Percentiles rank a stretch among this genome's conserved stretches.
Conservation (phyloP, 2,113 vertebrate genomes). For the Corythaeola cristata region DNA sequence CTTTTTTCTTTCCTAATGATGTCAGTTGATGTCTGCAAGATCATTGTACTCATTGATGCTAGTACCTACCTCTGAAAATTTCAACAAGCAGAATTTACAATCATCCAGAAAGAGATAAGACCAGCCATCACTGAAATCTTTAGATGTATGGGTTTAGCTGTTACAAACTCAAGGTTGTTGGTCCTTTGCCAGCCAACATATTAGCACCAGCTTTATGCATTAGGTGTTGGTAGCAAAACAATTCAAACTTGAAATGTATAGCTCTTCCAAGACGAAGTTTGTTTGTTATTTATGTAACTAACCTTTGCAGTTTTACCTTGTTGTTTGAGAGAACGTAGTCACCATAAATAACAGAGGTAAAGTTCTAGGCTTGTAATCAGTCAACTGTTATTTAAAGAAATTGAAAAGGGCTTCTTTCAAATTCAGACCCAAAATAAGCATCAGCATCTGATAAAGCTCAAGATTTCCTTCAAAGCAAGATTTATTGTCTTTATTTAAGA, state of each 20-base stretch:
- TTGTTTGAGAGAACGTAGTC: neutral
- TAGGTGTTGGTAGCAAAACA: neutral
- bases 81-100: neutral
- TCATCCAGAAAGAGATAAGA: neutral
- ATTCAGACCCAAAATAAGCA: neutral
- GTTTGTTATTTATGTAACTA: constrained; percentile 31
- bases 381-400: constrained; percentile 7
- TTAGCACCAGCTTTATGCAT: neutral
- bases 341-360: constrained; percentile 29
- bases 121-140: neutral
- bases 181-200: neutral
- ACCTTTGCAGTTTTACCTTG: constrained; percentile 21
- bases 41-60: neutral
- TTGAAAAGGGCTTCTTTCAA: constrained; percentile 7
- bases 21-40: neutral
- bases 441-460: neutral
- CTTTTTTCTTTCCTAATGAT: neutral
- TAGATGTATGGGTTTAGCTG: neutral
- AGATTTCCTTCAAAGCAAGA: neutral
- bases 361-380: neutral
- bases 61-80: neutral
- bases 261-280: neutral
- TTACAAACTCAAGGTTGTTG: neutral
- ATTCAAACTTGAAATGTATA: constrained; percentile 1
- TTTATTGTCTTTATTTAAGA: neutral